These are phyloP conservation scores for Pachycephala philippinensis DNA, from an alignment of 2,113 vertebrate species.

Conservation along the genomic window DNA sequence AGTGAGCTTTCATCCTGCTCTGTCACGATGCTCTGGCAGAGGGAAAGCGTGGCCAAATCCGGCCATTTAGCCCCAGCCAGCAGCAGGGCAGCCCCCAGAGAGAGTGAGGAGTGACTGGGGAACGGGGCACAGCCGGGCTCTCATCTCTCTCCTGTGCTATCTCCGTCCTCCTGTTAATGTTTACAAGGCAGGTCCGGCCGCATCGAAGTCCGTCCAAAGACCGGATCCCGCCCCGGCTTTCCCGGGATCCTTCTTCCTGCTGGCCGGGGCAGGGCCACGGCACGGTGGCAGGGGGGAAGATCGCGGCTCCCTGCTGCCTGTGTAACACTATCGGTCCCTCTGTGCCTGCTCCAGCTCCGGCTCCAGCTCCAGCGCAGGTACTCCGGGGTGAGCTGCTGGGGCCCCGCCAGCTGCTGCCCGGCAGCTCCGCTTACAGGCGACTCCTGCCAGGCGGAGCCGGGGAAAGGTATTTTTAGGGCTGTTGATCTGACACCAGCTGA, in stretches of 20 bases:
- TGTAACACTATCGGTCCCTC: not conserved
- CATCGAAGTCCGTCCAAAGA: not conserved
- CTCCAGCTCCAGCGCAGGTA: not conserved
- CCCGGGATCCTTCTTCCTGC: not conserved
- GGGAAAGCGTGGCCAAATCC: not conserved
- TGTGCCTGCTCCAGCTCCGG: not conserved
- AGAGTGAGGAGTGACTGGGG: fast-evolving
- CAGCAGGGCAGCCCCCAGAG: not conserved
- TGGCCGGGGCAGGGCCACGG: not conserved
- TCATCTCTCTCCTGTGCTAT: not conserved
- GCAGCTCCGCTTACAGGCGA: not conserved
- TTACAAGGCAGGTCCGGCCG: not conserved
- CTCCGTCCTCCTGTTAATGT: constrained; percentile 50
- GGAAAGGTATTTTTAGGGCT: constrained; percentile 49
- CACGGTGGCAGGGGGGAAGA: not conserved
- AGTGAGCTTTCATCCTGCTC: not conserved
- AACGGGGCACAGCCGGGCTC: fast-evolving
- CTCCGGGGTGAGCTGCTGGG: not conserved
- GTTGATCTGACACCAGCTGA: not conserved
- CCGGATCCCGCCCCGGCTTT: not conserved
- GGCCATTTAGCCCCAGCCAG: not conserved
- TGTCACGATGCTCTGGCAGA: not conserved
- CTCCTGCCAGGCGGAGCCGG: not conserved
- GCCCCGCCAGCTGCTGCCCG: not conserved
- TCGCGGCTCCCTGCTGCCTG: not conserved